phyloP scores from a whole-genome alignment of 2,888 invertebrate genomes.

The Coronaproctus castanopsis region DNA sequence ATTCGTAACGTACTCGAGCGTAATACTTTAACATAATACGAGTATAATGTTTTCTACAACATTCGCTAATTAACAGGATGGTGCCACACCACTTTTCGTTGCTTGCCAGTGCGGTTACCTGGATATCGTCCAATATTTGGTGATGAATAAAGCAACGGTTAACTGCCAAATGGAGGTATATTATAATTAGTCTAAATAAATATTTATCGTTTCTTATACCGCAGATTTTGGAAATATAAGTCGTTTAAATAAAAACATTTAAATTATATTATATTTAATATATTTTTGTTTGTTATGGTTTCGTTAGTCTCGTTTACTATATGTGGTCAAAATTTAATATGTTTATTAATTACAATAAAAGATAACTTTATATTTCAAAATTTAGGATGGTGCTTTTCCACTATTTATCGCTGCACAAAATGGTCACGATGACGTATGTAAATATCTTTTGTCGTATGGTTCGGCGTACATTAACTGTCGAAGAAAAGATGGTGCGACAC shows the following conservation, averaged over 20 bases:
- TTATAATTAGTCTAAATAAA: conserved; percentile 1
- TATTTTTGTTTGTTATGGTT: conserved; percentile 2
- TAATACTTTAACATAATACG: too few species aligned
- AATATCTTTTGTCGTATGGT: conserved; percentile 47
- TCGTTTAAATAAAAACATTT: background rate
- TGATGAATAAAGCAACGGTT: conserved; percentile 59
- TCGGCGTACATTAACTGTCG: conserved; percentile 50
- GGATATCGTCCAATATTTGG: conserved; percentile 64
- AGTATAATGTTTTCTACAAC: too few species aligned
- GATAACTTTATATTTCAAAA: conserved; percentile 6
- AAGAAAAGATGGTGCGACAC: conserved; percentile 65
- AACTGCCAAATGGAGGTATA: conserved; percentile 64
- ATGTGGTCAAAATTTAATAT: too few species aligned
- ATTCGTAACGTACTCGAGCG: too few species aligned
- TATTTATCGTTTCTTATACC: too few species aligned
- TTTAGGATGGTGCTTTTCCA: conserved; percentile 73
- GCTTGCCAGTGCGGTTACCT: conserved; percentile 80
- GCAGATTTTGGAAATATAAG: too few species aligned
- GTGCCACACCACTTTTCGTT: conserved; percentile 84
- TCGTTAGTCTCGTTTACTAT: background rate
- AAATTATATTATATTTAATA: background rate
- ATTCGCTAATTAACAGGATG: conserved; percentile 63
- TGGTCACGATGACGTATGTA: conserved; percentile 64
- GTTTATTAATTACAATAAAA: too few species aligned
- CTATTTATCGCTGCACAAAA: conserved; percentile 86